Base-by-base conservation (phyloP, 2,797 vertebrate species). In the Acrocephalus scirpaceus region DNA sequence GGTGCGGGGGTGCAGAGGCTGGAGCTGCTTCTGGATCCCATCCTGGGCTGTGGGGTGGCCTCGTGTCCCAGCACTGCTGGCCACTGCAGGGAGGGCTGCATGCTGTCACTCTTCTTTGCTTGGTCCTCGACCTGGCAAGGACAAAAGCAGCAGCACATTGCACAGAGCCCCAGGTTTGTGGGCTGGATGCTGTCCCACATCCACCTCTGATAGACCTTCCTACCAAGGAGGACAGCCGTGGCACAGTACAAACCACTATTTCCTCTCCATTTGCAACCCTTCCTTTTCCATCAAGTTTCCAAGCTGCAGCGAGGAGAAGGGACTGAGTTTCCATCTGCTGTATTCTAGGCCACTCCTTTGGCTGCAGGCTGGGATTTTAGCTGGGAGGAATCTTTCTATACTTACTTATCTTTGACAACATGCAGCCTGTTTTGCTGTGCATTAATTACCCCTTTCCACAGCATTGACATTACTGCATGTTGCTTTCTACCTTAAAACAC, bases 1-100 rank as follows among this genome's bases (percentile, higher is more conserved):
- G 98, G 97, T 2, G 98, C 98, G 0, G 99, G 99, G 7, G 98
- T 99, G 93, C 98, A 99, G 13, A 98, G 98, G 88, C 98, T 99
- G 51, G 99, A 99, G 93, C 98, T 99, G 97, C 98, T 99, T 57
- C 98, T 98, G 2, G 98, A 99, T 22, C 98, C 98, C 96, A 98
- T 95, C 84, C 98, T 97, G 3, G 96, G 32, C n/a, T 98, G 98
- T 4, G 98, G 95, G 3, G 42, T 18, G 61, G 97, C 97, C 40
- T 98, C 95, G 0, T 83, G 97, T 56, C 97, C 98, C 51, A 97
- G 95, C 8, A 88, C 97, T 2, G 66, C 45, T 19, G 95, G 27
- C 93, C 98, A 97, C 86, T 97, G 97, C 14, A 98, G 82, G 85
- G 97, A 98, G 9, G 97, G 97, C 44, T 98, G 98, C 47, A 95